These are phyloP conservation scores for Calcarius lapponicus DNA, from an alignment of 2,797 vertebrate species.

Conservation along the genomic window DNA sequence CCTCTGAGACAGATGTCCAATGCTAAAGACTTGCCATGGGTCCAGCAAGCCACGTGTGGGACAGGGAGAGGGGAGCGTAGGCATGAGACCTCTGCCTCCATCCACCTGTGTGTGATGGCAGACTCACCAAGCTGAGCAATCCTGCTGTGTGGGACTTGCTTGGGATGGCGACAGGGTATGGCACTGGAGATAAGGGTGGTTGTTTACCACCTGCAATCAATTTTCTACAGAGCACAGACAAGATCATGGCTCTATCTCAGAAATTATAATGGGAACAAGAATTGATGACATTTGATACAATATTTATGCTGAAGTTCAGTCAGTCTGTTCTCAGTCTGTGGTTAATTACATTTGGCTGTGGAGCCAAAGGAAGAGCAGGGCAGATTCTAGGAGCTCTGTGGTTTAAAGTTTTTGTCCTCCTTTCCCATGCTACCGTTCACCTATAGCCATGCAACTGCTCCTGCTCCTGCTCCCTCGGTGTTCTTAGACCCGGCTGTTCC, in stretches of 20 bases:
- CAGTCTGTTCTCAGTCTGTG: background rate
- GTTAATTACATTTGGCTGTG: background rate
- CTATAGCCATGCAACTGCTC: background rate
- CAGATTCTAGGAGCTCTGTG: background rate
- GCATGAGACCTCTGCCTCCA: background rate
- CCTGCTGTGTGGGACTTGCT: background rate
- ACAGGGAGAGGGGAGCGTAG: background rate
- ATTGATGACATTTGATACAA: background rate
- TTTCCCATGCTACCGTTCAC: background rate
- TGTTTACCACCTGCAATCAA: background rate
- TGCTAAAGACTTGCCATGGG: rapidly evolving
- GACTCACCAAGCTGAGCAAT: background rate
- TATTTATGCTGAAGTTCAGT: background rate
- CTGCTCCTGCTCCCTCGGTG: rapidly evolving
- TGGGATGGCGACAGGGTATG: background rate
- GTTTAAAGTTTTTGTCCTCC: background rate
- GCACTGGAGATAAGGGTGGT: background rate
- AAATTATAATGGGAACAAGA: background rate
- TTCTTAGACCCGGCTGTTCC: rapidly evolving
- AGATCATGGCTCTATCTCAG: background rate
- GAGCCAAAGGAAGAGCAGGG: background rate
- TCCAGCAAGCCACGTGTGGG: rapidly evolving
- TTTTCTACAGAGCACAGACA: background rate
- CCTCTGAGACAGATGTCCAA: background rate
- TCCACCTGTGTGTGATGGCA: rapidly evolving